These are phyloP conservation scores for Sebastes iracundus DNA, from an alignment of 2,797 vertebrate species.

Conservation along the genomic window DNA sequence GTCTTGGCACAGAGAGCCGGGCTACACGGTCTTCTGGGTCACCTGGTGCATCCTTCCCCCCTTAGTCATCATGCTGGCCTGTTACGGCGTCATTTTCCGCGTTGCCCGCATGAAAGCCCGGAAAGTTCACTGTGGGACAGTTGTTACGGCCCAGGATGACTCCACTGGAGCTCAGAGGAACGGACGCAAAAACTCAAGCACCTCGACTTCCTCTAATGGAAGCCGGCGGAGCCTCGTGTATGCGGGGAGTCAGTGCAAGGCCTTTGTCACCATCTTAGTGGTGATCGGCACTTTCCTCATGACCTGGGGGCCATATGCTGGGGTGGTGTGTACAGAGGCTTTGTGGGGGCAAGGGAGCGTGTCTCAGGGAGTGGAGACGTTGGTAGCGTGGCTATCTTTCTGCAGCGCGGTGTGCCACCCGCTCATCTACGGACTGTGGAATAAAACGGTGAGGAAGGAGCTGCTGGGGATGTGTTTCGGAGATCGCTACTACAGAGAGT, in stretches of 20 bases:
- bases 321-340: slow-evolving; percentile 92
- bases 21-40: slow-evolving; percentile 96
- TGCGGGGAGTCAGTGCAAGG: slow-evolving; percentile 97
- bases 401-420: slow-evolving; percentile 95
- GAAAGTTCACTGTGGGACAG: slow-evolving; percentile 93
- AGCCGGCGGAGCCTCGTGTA: slow-evolving; percentile 93
- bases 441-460: slow-evolving; percentile 98
- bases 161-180: slow-evolving; percentile 75
- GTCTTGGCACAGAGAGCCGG: slow-evolving; percentile 91
- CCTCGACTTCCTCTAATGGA: slow-evolving; percentile 92
- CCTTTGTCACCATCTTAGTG: slow-evolving; percentile 95
- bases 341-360: slow-evolving; percentile 92
- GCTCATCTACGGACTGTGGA: slow-evolving; percentile 97
- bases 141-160: slow-evolving; percentile 88
- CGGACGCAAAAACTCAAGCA: slow-evolving; percentile 94
- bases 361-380: slow-evolving; percentile 90
- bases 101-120: slow-evolving; percentile 96
- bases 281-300: slow-evolving; percentile 93
- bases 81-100: slow-evolving; percentile 96
- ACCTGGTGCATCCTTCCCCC: slow-evolving; percentile 93
- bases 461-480: slow-evolving; percentile 97
- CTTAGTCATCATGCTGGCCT: slow-evolving; percentile 90
- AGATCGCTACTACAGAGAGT: slow-evolving; percentile 94
- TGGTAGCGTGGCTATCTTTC: slow-evolving; percentile 96
- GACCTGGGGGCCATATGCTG: slow-evolving; percentile 96